Base-by-base conservation (phyloP, 1,140 invertebrate genomes). In the Meloidogyne hapla region DNA sequence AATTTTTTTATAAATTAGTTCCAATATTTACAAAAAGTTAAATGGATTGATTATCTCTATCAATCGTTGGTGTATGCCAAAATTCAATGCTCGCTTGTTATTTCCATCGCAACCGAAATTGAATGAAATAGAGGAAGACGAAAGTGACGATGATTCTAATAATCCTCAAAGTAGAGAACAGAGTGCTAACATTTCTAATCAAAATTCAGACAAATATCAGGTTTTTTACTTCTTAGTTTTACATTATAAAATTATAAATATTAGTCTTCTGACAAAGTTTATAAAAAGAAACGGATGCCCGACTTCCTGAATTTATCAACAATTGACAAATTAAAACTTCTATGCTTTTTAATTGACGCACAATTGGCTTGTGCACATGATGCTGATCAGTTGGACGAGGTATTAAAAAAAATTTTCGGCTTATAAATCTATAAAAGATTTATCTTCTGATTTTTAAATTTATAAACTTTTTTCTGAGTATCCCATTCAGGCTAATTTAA, bases 291-390 rank as follows among this genome's bases (percentile, higher is more conserved):
- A 13, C 9, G 28, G 38, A 65, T 28, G 4, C 56, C 68, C 23
- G 75, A 75, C 13, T 10, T 76, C 13, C 18, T 56, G 13, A 69
- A 67, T 26, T 62, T 76, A 38, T 62, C 21, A 1, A 28, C 69
- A 1, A 21, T 23, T n/a, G n/a, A 76, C 9, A 69, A 64, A 66
- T 48, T 76, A n/a, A 38, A n/a, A 6, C 26, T 76, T 40, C 15
- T 76, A 26, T 25, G 23, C 15, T 26, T 63, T 28, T 40, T 74
- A 2, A 40, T 76, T 13, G 75, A 76, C 33, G 40, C 65, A 18
- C 68, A 56, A n/a, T 64, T 76, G 18, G 40, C 40, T 64, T 63
- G 67, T 61, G 67, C 38, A 13, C 40, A 74, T 40, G 75, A 67
- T 23, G 42, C 45, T 64, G 38, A 40, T 38, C 56, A 28, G 5